Percentiles rank a stretch among this genome's conserved stretches.
phyloP scores from a whole-genome alignment of 2,888 invertebrate species.

The Torymus texanus region DNA sequence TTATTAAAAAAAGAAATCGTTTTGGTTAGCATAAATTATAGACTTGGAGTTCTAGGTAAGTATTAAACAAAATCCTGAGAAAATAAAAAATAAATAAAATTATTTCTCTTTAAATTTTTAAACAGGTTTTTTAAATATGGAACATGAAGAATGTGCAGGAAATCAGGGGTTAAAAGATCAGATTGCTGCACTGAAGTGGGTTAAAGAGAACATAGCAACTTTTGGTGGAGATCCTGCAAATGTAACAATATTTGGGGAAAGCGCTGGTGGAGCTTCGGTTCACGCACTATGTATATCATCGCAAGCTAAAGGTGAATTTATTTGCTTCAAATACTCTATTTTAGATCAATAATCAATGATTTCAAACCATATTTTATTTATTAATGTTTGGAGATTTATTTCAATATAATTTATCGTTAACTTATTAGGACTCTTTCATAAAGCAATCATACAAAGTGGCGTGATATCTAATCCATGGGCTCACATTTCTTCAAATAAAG shows the following conservation, averaged over 20 bases:
- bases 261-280: conserved; percentile 61
- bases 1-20: conserved; percentile 61
- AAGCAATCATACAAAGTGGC: conserved; percentile 67
- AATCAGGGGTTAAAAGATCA: conserved; percentile 68
- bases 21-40: conserved; percentile 61
- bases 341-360: not conserved
- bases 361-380: too few relatives aligned
- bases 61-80: conserved; percentile 8
- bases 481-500: conserved; percentile 37
- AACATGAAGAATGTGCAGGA: conserved; percentile 64
- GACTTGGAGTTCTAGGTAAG: conserved; percentile 63
- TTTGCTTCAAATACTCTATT: not conserved
- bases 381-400: too few relatives aligned
- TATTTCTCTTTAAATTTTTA: not conserved
- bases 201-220: conserved; percentile 64
- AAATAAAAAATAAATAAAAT: not conserved
- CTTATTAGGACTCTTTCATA: conserved; percentile 65
- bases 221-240: conserved; percentile 68
- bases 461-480: conserved; percentile 58
- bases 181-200: conserved; percentile 65
- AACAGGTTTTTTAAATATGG: conserved; percentile 68
- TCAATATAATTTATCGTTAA: not conserved
- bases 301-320: conserved; percentile 61
- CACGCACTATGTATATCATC: conserved; percentile 64
- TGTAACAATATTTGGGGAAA: conserved; percentile 66